Percentiles rank a stretch among this genome's conserved stretches.
phyloP scores from a whole-genome alignment of 2,888 invertebrate species.

The Tuberolachnus salignus region DNA sequence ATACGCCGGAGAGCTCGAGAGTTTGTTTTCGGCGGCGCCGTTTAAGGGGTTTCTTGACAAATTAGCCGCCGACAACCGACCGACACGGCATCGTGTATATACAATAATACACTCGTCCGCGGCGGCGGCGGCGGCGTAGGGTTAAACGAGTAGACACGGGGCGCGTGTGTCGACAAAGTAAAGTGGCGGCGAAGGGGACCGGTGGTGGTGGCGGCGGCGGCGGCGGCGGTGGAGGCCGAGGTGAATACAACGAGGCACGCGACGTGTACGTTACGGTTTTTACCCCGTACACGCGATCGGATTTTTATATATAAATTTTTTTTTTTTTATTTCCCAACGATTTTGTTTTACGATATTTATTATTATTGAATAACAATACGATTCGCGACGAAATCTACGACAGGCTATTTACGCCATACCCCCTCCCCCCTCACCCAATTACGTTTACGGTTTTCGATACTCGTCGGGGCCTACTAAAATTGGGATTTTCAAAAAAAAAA shows the following conservation, averaged over 20 bases:
- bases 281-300: neutral
- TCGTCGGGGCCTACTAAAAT: no score
- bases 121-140: neutral
- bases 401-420: no score
- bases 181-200: neutral
- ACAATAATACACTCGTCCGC: neutral
- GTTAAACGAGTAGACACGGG: conserved; percentile 23
- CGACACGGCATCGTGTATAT: neutral
- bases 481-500: no score
- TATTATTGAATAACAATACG: neutral
- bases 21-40: conserved; percentile 15
- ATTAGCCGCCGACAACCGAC: conserved; percentile 44
- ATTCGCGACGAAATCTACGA: neutral
- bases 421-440: no score
- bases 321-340: no score
- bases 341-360: no score
- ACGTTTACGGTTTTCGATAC: no score
- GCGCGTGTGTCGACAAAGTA: neutral
- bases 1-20: neutral
- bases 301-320: no score
- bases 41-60: conserved; percentile 53
- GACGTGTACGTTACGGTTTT: neutral
- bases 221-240: neutral
- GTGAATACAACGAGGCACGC: neutral
- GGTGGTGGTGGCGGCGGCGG: neutral